A percentile compares a stretch with the other conserved stretches of the same genome.
Evolutionary conservation across 1,140 invertebrate genomes (phyloP).

Genomic region (Oreohelix idahoensis): DNA sequence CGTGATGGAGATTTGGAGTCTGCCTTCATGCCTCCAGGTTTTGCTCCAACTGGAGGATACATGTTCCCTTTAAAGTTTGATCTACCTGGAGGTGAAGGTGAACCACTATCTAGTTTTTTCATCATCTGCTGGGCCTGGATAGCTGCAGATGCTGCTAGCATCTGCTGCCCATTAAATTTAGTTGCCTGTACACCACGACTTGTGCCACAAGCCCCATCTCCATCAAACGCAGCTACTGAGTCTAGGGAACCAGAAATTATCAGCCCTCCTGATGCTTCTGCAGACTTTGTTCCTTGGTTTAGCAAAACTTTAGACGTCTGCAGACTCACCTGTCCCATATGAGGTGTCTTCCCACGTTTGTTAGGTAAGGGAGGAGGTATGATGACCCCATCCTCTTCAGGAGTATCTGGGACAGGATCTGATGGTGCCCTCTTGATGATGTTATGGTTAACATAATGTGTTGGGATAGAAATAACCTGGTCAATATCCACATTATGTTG

Average conservation of each 20-base stretch:
- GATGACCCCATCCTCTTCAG: background rate
- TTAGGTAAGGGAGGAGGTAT: conserved; percentile 41
- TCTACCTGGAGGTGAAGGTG: conserved; percentile 15
- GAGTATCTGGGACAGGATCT: conserved; percentile 31
- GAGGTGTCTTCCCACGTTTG: conserved; percentile 34
- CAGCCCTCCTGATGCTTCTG: background rate
- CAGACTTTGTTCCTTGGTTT: background rate
- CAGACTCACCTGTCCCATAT: conserved; percentile 56
- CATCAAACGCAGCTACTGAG: background rate
- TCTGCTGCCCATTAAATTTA: background rate
- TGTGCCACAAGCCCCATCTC: background rate
- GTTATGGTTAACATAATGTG: conserved; percentile 40
- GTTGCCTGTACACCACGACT: background rate
- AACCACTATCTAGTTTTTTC: background rate
- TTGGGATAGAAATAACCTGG: background rate
- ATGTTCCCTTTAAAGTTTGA: conserved; percentile 8
- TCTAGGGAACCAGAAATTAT: background rate
- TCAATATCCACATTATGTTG: conserved; percentile 1
- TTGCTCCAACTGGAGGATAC: conserved; percentile 14
- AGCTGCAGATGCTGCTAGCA: background rate
- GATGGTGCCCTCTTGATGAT: conserved; percentile 23
- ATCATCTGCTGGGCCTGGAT: conserved; percentile 13
- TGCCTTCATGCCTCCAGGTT: background rate
- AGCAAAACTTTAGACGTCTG: conserved; percentile 22
- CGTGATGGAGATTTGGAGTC: conserved; percentile 4